Percentiles rank a stretch among this genome's conserved stretches.
Evolutionary conservation across 2,113 vertebrate species (phyloP).

Genomic region (Trachemys scripta): DNA sequence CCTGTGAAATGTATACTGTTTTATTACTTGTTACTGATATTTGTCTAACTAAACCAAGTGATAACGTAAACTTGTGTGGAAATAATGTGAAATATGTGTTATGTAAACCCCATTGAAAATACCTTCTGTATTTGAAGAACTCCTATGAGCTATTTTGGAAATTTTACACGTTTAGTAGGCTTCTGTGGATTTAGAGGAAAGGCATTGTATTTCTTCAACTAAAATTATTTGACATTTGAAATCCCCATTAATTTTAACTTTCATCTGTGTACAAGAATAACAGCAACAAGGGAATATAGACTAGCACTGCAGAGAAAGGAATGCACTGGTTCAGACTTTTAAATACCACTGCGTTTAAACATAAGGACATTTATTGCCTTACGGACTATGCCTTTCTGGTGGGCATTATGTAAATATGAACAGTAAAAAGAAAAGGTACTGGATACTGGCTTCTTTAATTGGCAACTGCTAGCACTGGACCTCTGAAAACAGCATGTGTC

Average conservation of each 20-base stretch:
- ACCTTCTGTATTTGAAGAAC: slow-evolving; percentile 71
- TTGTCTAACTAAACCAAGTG: slow-evolving; percentile 78
- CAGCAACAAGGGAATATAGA: slow-evolving; percentile 76
- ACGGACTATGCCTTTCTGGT: slow-evolving; percentile 62
- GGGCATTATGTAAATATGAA: slow-evolving; percentile 30
- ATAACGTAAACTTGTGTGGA: slow-evolving; percentile 74
- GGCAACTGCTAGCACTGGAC: slow-evolving; percentile 67
- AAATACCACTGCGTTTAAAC: slow-evolving; percentile 62
- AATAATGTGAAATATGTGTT: slow-evolving; percentile 69
- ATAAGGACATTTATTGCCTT: slow-evolving; percentile 61
- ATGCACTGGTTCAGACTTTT: slow-evolving; percentile 67
- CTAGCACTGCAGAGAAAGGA: slow-evolving; percentile 56
- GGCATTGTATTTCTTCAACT: slow-evolving; percentile 73
- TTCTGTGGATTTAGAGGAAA: slow-evolving; percentile 74
- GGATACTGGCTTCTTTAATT: slow-evolving; percentile 53
- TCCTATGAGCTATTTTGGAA: slow-evolving; percentile 70
- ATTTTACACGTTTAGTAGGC: slow-evolving; percentile 75
- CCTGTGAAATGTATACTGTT: slow-evolving; percentile 74
- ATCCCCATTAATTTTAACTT: slow-evolving; percentile 71
- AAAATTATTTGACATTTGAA: slow-evolving; percentile 67
- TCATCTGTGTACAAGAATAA: slow-evolving; percentile 64
- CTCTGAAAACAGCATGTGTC: slow-evolving; percentile 79
- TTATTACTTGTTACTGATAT: slow-evolving; percentile 78
- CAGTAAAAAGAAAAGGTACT: slow-evolving; percentile 18
- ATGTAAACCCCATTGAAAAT: slow-evolving; percentile 65